Percentiles rank a stretch among this genome's conserved stretches.
Evolutionary conservation across 1,140 invertebrate species (phyloP).

Genomic region (Ceratoteleas bidentatus): DNA sequence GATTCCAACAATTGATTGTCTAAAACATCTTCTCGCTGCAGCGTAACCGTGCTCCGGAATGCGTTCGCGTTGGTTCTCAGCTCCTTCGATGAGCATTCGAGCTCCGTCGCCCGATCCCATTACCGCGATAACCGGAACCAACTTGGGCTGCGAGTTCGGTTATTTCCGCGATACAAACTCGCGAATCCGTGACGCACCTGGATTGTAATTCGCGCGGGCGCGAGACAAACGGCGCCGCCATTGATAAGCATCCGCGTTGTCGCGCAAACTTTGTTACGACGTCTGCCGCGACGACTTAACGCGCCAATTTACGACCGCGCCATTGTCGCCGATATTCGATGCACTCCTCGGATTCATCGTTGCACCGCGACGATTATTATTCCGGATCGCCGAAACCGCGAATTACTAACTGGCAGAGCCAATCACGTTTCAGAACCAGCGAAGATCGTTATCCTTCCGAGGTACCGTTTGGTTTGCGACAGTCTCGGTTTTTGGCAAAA

Average conservation of each 20-base stretch:
- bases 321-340: slow-evolving; percentile 33
- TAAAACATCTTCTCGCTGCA: no score
- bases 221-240: slow-evolving; percentile 53
- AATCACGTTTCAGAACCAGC: no score
- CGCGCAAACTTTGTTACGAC: slow-evolving; percentile 45
- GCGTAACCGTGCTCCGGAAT: slow-evolving; percentile 22
- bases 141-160: slow-evolving; percentile 63
- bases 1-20: no score
- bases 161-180: slow-evolving; percentile 60
- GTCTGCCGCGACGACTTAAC: slow-evolving; percentile 34
- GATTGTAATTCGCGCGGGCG: slow-evolving; percentile 63
- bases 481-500: no score
- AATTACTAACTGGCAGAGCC: no score
- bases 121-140: slow-evolving; percentile 64
- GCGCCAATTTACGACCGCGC: slow-evolving; percentile 36
- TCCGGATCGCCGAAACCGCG: no score
- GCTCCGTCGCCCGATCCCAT: slow-evolving; percentile 48
- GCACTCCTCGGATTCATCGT: no score
- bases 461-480: no score
- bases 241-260: slow-evolving; percentile 54
- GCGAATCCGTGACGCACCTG: slow-evolving; percentile 49
- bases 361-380: no score
- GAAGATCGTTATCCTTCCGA: no score
- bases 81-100: slow-evolving; percentile 50
- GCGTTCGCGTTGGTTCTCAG: slow-evolving; percentile 29